Base-by-base conservation (phyloP, 1,140 invertebrate genomes). In the Scylla paramamosain region DNA sequence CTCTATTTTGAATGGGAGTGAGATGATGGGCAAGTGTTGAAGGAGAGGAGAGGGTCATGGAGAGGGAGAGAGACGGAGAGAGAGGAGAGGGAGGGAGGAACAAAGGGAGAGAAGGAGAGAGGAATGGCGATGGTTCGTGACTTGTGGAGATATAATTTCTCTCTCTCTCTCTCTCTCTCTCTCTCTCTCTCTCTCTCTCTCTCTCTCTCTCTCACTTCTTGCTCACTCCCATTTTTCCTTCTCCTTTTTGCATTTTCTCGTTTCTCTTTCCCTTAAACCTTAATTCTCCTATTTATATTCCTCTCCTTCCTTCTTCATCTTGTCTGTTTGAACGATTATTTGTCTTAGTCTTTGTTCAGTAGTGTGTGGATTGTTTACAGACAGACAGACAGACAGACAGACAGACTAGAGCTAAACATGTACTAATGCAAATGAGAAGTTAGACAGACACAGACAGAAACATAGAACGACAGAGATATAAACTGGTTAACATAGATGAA, bases 21-120 rank as follows among this genome's bases (percentile, higher is more conserved):
- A 91, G 67, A 12, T 59, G 52, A 77, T 25, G 67, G 67, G 67
- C 20, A 8, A 59, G 52, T 59, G 52, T 20, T 59, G 39, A 16
- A 46, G 45, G 39, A 28, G 20, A 6, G 39, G 87, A 46, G 32
- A 89, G 32, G 32, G n/a, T 77, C 0, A 77, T 25, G 67, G 67
- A n/a, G 20, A n/a, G 46, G 10, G 89, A 29, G 7, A 91, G 89
- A 28, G 25, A 91, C 7, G 25, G 89, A 91, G 89, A 28, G n/a
- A n/a, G 48, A 39, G 39, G 89, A 91, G 46, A 91, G 89, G 7
- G 46, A 59, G 89, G n/a, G 89, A 59, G 89, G 46, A 91, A 7
- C 28, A 52, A 45, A 59, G 14, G n/a, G 89, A 91, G 89, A 52
- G 46, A 59, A 45, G 48, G 89, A 52, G 89, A 91, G 89, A 52